Evolutionary conservation across 2,113 vertebrate species (phyloP), one percentile per base, ranked within the genome.

Genomic region (Phyllostomus discolor): DNA sequence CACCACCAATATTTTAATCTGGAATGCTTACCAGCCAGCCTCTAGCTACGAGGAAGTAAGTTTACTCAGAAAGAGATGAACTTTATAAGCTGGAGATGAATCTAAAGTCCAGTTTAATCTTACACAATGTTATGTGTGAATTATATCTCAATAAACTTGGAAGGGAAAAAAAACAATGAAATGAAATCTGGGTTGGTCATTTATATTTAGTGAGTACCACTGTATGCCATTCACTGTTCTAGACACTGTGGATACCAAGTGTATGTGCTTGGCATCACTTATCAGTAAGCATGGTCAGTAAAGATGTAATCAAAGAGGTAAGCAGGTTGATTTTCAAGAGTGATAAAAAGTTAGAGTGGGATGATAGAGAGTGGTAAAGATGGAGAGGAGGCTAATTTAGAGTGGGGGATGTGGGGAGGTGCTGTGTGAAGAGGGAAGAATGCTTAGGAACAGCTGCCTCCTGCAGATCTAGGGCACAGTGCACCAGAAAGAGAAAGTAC

Each of bases 1-100:
- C 14, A 83, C 35, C 43, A 90, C 73, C 70, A 86, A 75, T 52
- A 82, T 69, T 88, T 86, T 79, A 88, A 82, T 89, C 91, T 84
- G 48, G 72, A 88, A 54, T 86, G 22, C 48, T 79, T 59, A 33
- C 22, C 28, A 86, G 50, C 38, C 48, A 91, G 35, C 19, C 10
- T 90, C 69, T 19, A 64, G 38, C 69, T 59, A 24, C n/a, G 69
- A 62, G 35, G 72, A 94, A 59, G 52, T 38, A 88, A 19, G 33
- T 59, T 43, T 75, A 7, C 54, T 89, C 16, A 69, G 48, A 83
- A 86, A 88, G 20, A 28, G 41, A 66, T 73, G 66, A 76, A 69
- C 1, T 82, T 54, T 50, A 7, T 78, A 54, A 95, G 43, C 7
- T 84, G n/a, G 10, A 88, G 33, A 57, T 17, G 64, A 90, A 90